Base-by-base conservation (phyloP, 2,888 invertebrate species). In the Apocheima hispidaria region DNA sequence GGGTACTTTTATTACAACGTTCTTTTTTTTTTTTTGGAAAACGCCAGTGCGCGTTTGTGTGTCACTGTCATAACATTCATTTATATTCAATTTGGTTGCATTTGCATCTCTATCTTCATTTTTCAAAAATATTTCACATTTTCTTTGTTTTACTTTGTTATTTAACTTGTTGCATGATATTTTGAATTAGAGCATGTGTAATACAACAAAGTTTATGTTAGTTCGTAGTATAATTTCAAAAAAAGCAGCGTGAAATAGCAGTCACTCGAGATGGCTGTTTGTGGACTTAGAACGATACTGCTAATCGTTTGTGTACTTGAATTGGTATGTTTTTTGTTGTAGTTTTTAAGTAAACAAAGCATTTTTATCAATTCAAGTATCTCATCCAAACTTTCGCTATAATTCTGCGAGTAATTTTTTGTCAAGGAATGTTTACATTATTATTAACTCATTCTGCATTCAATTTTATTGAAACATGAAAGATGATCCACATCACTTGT, bases 291-390 rank as follows among this genome's bases (percentile, higher is more conserved):
- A 74, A 92, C 90, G 57, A 77, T 91, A 73, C 79, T 92, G 74
- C 79, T 92, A 74, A 90, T 90, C 68, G 87, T 92, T 68, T 92
- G 92, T 81, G 84, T 91, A 70, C 77, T 92, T 50, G 87, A 92
- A 79, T 74, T 92, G 89, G 92, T 92, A 84, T 63, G 86, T 68
- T 65, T 63, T 66, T 58, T 49, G 1, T 30, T 50, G 14, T 57
- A 46, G 41, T 48, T 63, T 53, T 40, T 9, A 9, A 35, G 18
- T 10, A 38, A 50, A 61, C 40, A 48, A 56, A 49, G 23, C 20
- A n/a, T 43, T 14, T 14, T 16, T 50, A 7, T n/a, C 14, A 26
- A 46, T 3, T 21, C n/a, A 48, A 18, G 12, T 35, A 36, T 18
- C n/a, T n/a, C n/a, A n/a, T n/a, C 26, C 2, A 1, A 38, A 44